Evolutionary conservation across 2,888 invertebrate genomes (phyloP).

Genomic region (Strigamia transsilvanica): DNA sequence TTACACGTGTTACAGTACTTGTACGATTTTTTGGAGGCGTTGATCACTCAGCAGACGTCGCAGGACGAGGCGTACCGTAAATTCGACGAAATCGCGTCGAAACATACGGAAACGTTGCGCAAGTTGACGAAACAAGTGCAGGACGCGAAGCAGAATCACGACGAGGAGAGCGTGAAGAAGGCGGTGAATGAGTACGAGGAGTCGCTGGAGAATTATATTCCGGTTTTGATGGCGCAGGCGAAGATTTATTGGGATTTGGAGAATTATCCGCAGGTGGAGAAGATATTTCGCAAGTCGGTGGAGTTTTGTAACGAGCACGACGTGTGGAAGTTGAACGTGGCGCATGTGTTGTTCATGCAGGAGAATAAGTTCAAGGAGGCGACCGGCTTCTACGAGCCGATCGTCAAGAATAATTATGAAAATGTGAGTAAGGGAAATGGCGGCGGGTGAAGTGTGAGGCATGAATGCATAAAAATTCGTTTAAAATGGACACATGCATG

Average conservation of each 20-base stretch:
- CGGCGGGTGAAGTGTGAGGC: too few relatives aligned
- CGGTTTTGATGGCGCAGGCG: constrained; percentile 98
- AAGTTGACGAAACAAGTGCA: constrained; percentile 94
- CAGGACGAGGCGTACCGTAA: constrained; percentile 95
- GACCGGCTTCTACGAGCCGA: constrained; percentile 96
- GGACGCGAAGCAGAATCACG: constrained; percentile 86
- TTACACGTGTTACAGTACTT: constrained; percentile 72
- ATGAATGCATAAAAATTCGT: too few relatives aligned
- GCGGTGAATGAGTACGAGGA: constrained; percentile 92
- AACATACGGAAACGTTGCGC: constrained; percentile 86
- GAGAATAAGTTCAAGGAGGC: constrained; percentile 98
- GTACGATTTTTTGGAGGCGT: constrained; percentile 93
- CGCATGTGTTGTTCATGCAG: constrained; percentile 99
- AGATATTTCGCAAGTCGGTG: constrained; percentile 94
- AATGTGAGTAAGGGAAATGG: constrained; percentile 65
- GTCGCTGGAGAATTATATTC: constrained; percentile 89
- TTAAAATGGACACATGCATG: too few relatives aligned
- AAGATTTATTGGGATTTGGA: constrained; percentile 98
- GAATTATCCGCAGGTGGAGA: constrained; percentile 94
- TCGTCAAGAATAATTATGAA: constrained; percentile 93
- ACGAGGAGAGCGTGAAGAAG: constrained; percentile 87
- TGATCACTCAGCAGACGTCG: constrained; percentile 96
- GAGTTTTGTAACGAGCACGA: constrained; percentile 99
- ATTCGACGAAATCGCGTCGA: constrained; percentile 91
- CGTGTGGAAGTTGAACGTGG: constrained; percentile 96